Evolutionary conservation across 2,797 vertebrate genomes (phyloP), one percentile per base, ranked within the genome.

Genomic region (Cyclopterus lumpus): DNA sequence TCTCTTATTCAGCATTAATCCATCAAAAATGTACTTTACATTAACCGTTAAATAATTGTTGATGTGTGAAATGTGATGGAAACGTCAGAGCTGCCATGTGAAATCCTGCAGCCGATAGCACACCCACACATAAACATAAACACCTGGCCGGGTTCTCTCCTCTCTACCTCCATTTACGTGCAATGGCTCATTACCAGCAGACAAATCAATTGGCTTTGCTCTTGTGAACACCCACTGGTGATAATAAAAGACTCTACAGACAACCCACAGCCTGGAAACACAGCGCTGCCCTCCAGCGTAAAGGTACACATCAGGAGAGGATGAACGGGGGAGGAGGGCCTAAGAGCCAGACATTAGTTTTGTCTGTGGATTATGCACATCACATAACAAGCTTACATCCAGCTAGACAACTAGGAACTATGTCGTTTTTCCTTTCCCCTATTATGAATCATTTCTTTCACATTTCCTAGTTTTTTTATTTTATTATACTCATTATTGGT

Each of bases 191-290:
- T 95, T 93, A 94, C 89, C 88, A 90, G 92, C 89, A 94, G 92
- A 93, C 91, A 93, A 92, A 94, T 93, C 93, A 93, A 94, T 94
- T 94, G 93, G 88, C 91, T 88, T 86, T 87, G 91, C 91, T 91
- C 89, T 92, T 85, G 46, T 87, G 85, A 91, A 92, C 92, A 91
- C 90, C 92, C 92, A 93, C 93, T 93, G 89, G 88, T 91, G 89
- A 93, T 92, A 92, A 92, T 90, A 86, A 93, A 92, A 92, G 90
- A 89, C 91, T 94, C 91, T 88, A 88, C 91, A 91, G 88, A 91
- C 88, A 87, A 78, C 79, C 87, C 79, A 83, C 87, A 82, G 85
- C 71, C 82, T 87, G 77, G 77, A 83, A 87, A 75, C 80, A 67
- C 54, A n/a, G 74, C 36, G 73, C 78, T 85, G 82, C 89, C 84